These are phyloP conservation scores for Trichoplusia ni DNA, from an alignment of 1,140 invertebrate species.

Conservation along the genomic window DNA sequence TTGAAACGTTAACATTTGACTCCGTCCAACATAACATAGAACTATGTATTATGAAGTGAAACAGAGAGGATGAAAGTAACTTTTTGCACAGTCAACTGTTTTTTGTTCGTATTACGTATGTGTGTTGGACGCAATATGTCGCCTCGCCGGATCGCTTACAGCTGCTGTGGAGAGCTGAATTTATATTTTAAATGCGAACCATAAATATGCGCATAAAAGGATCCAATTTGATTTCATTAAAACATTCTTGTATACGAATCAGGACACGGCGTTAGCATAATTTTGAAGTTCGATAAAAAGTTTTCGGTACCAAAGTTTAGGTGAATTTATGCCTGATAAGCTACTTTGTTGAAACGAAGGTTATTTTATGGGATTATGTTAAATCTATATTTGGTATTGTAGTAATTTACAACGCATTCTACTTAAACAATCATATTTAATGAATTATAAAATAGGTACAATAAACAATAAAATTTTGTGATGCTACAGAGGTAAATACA, in stretches of 20 bases:
- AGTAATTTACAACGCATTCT: too few relatives aligned
- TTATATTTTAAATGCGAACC: slow-evolving; percentile 52
- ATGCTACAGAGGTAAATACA: too few relatives aligned
- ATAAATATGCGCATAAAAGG: slow-evolving; percentile 68
- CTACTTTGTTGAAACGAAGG: too few relatives aligned
- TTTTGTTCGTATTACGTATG: slow-evolving; percentile 37
- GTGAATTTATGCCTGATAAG: not conserved
- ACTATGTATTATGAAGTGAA: slow-evolving; percentile 22
- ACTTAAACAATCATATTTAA: not conserved
- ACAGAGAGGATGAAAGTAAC: slow-evolving; percentile 22
- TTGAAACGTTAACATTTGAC: slow-evolving; percentile 17
- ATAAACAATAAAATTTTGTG: too few relatives aligned
- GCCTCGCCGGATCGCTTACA: slow-evolving; percentile 19
- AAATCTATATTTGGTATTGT: too few relatives aligned
- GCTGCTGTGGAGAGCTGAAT: slow-evolving; percentile 39
- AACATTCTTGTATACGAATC: slow-evolving; percentile 37
- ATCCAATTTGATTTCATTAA: slow-evolving; percentile 53
- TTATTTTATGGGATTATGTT: too few relatives aligned
- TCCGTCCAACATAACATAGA: slow-evolving; percentile 7
- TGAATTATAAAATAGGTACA: not conserved
- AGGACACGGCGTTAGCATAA: slow-evolving; percentile 33
- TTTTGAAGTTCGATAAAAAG: slow-evolving; percentile 26
- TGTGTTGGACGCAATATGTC: slow-evolving; percentile 39
- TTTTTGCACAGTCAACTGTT: slow-evolving; percentile 24
- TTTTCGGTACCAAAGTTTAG: not conserved